Base-by-base conservation (phyloP, 2,797 vertebrate species). In the Enoplosus armatus region DNA sequence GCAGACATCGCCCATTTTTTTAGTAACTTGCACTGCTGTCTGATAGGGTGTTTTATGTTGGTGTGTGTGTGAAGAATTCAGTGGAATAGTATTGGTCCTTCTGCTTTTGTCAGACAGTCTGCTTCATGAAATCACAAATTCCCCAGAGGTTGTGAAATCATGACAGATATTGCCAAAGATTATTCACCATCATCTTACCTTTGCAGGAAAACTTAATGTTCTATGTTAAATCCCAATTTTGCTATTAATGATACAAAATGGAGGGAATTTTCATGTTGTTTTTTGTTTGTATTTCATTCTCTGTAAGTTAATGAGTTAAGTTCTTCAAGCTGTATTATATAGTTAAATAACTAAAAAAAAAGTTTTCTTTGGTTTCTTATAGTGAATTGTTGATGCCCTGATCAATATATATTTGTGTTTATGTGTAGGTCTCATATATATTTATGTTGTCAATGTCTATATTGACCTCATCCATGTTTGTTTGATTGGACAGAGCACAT, bases 401-500 rank as follows among this genome's bases (percentile, higher is more conserved):
- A 72, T 22, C 0, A 11, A 31, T 26, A 48, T 70, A 5, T 29
- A 22, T 47, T 39, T 11, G 56, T 54, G 37, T 39, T 39, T 39
- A 50, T 63, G 26, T 66, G 22, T 66, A 29, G 2, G 15, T 72
- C 50, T 63, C n/a, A 73, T 63, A 65, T 63, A 65, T 67, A 66
- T 53, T 58, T 50, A 60, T 39, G 8, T 37, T 33, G 43, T 64
- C 43, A 51, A 0, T 65, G 35, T 79, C 47, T 80, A 53, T 43
- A 71, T 50, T 88, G 74, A 89, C 56, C 54, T 69, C 33, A 61
- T 73, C 72, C 66, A 39, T 75, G 29, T 70, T 72, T 80, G 41
- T 84, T 69, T 80, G 43, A 79, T 78, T 80, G 56, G 54, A 85
- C 77, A 82, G 54, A 66, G 50, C 90, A 71, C 77, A 72, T 45